These are phyloP conservation scores for Parasteatoda lunata DNA, from an alignment of 2,888 invertebrate species.

Conservation along the genomic window DNA sequence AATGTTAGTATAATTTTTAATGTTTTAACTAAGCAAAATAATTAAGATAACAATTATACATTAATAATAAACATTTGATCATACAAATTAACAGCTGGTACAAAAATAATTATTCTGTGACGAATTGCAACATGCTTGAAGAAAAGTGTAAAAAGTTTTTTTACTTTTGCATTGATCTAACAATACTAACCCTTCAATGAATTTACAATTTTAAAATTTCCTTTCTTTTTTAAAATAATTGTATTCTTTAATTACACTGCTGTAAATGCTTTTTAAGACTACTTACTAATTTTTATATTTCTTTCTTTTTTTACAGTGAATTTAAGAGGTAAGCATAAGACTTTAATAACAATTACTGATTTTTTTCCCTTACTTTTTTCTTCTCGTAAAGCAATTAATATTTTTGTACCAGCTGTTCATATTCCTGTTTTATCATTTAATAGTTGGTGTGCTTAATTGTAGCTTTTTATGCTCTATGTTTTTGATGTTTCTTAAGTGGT, in stretches of 20 bases:
- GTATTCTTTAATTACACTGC: neutral
- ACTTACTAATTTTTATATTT: conserved; percentile 64
- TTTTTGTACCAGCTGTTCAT: conserved; percentile 62
- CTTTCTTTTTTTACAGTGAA: conserved; percentile 65
- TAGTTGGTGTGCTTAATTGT: neutral
- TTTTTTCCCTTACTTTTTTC: neutral
- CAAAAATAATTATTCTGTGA: neutral
- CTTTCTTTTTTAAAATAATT: neutral
- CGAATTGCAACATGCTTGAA: neutral
- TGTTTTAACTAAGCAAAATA: too few relatives aligned
- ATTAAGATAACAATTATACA: too few relatives aligned
- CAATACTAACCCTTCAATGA: neutral
- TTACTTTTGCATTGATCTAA: neutral
- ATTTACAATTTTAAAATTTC: neutral
- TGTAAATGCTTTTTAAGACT: conserved; percentile 29
- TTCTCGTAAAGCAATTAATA: neutral
- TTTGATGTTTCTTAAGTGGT: too few relatives aligned
- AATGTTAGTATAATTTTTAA: too few relatives aligned
- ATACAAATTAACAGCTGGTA: conserved; percentile 52
- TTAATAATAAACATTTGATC: too few relatives aligned
- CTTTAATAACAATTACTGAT: conserved; percentile 30
- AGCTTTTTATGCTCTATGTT: too few relatives aligned
- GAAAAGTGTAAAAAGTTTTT: too few relatives aligned
- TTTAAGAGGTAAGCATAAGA: conserved; percentile 66
- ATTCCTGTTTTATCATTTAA: conserved; percentile 4